A percentile compares a stretch with the other conserved stretches of the same genome.
Evolutionary conservation across 2,797 vertebrate species (phyloP).

Genomic region (Aphelocoma californica): DNA sequence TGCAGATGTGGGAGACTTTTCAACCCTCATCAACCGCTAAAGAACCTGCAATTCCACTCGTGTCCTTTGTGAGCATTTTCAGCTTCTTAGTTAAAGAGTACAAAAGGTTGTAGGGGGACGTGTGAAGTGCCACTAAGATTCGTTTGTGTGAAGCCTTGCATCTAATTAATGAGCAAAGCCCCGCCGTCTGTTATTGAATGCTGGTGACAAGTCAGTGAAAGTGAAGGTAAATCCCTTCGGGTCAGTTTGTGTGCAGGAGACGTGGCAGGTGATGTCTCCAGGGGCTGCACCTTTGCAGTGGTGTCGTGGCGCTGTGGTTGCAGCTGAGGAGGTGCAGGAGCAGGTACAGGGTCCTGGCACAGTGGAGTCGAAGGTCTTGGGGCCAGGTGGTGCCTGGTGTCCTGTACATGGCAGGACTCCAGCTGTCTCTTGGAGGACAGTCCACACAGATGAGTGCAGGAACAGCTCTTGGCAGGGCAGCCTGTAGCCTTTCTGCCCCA

Average conservation of each 20-base stretch:
- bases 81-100: not conserved
- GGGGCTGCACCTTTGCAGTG: not conserved
- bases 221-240: not conserved
- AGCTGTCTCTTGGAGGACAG: not conserved
- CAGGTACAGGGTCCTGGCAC: accelerated
- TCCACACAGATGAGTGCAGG: not conserved
- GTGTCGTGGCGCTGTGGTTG: accelerated
- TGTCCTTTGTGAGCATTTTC: not conserved
- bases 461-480: not conserved
- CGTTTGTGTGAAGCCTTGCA: conserved; percentile 20
- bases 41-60: not conserved
- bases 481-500: not conserved
- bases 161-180: conserved; percentile 34
- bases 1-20: not conserved
- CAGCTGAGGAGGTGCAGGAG: not conserved
- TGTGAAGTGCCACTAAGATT: conserved; percentile 13
- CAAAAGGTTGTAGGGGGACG: not conserved
- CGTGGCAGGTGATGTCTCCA: accelerated
- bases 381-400: not conserved
- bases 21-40: not conserved
- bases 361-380: accelerated
- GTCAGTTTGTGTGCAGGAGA: not conserved
- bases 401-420: accelerated
- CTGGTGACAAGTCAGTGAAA: not conserved
- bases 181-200: not conserved